Base-by-base conservation (phyloP, 2,113 vertebrate genomes). In the Chascanopsetta lugubris region DNA sequence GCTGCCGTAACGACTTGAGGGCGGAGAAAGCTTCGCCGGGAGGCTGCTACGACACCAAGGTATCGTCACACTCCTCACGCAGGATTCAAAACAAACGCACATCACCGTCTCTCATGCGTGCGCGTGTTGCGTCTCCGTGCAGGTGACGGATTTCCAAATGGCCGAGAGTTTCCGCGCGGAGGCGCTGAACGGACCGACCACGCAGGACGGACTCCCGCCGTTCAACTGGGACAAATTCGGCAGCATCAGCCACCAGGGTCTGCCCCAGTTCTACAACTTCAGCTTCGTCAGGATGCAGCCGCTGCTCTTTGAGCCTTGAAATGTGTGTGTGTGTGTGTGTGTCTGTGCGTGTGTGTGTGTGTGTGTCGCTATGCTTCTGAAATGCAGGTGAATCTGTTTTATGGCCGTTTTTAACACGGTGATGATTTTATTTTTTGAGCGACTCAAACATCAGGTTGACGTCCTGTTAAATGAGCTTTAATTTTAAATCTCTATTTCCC, bases 21-120 rank as follows among this genome's bases (percentile, higher is more conserved):
- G 27, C 80, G 25, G 50, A 34, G 10, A 45, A 58, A 0, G 87
- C 96, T 5, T 82, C 82, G 22, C 94, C 95, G 7, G 89, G 75
- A 55, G 96, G 96, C 21, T 98, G 96, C 86, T 98, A 97, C 47
- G 96, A 98, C 82, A 94, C 96, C 0, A 98, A 98, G 95, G 96
- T 95, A 74, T 18, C 1, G 17, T 18, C 49, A 3, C 42, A 13
- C 32, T n/a, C n/a, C n/a, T n/a, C n/a, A n/a, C n/a, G n/a, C n/a
- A n/a, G n/a, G n/a, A n/a, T n/a, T n/a, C n/a, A n/a, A n/a, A n/a
- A n/a, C n/a, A n/a, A n/a, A n/a, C n/a, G n/a, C n/a, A n/a, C n/a
- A n/a, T n/a, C n/a, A n/a, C n/a, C n/a, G n/a, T n/a, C n/a, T n/a
- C n/a, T n/a, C n/a, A n/a, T n/a, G n/a, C n/a, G n/a, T n/a, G n/a